Conservation (phyloP, 2,888 invertebrate genomes). For the Helobdella robusta region DNA sequence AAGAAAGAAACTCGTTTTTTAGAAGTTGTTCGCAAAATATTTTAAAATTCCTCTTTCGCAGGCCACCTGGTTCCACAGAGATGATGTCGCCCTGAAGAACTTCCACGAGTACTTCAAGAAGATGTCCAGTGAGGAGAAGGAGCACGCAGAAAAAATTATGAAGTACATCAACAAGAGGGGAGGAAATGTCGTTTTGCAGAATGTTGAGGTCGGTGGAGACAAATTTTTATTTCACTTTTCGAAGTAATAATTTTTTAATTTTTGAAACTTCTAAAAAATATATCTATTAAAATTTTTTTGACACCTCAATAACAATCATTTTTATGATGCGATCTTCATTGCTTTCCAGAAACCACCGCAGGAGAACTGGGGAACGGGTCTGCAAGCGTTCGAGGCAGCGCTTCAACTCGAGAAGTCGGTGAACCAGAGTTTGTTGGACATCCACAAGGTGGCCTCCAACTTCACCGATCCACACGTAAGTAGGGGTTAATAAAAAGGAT, state of each 20-base stretch:
- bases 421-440: conserved; percentile 62
- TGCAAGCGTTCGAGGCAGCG: conserved; percentile 65
- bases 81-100: conserved; percentile 64
- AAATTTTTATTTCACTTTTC: too few relatives aligned
- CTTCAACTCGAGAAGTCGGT: conserved; percentile 67
- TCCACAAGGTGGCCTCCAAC: conserved; percentile 58
- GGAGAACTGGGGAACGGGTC: conserved; percentile 61
- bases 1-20: too few relatives aligned
- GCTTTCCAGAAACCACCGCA: conserved; percentile 47
- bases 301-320: too few relatives aligned
- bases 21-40: too few relatives aligned
- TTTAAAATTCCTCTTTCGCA: too few relatives aligned
- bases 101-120: conserved; percentile 63
- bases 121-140: conserved; percentile 67
- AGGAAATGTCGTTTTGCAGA: conserved; percentile 60
- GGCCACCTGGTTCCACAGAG: conserved; percentile 63
- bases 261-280: too few relatives aligned
- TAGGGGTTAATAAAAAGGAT: too few relatives aligned
- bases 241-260: too few relatives aligned
- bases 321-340: too few relatives aligned
- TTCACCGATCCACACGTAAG: conserved; percentile 60
- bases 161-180: conserved; percentile 63
- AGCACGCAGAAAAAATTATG: conserved; percentile 63
- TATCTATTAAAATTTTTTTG: too few relatives aligned
- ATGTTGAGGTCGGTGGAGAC: conserved; percentile 20